These are phyloP conservation scores for Globicephala melas DNA, from an alignment of 2,113 vertebrate species.

Conservation along the genomic window DNA sequence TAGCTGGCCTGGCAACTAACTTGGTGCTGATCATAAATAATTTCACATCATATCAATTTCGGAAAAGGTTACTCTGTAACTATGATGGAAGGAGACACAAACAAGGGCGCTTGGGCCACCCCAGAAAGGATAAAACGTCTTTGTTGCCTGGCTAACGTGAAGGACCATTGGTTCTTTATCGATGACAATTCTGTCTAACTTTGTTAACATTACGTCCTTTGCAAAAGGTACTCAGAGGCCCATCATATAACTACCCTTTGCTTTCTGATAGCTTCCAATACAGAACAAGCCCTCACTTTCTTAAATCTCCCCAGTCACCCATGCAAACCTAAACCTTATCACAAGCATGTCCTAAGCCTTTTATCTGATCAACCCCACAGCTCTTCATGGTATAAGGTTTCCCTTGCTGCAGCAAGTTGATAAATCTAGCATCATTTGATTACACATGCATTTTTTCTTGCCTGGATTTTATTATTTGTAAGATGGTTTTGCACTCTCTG, in stretches of 20 bases:
- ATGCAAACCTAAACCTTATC: background rate
- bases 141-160: background rate
- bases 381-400: background rate
- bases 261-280: background rate
- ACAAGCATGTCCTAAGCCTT: background rate
- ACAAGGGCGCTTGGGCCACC: background rate
- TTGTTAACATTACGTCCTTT: background rate
- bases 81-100: background rate
- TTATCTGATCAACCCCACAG: background rate
- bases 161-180: background rate
- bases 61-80: background rate
- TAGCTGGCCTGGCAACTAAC: background rate
- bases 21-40: background rate
- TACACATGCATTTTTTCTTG: background rate
- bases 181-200: background rate
- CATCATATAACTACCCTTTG: background rate
- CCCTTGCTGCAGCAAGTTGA: background rate
- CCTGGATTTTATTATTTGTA: background rate
- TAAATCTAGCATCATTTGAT: background rate
- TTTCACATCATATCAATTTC: background rate
- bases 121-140: background rate
- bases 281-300: background rate
- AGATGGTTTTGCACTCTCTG: background rate
- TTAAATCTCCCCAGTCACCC: background rate
- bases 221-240: background rate